Evolutionary conservation across 1,140 invertebrate species (phyloP).

Genomic region (Ceratosolen solmsi): DNA sequence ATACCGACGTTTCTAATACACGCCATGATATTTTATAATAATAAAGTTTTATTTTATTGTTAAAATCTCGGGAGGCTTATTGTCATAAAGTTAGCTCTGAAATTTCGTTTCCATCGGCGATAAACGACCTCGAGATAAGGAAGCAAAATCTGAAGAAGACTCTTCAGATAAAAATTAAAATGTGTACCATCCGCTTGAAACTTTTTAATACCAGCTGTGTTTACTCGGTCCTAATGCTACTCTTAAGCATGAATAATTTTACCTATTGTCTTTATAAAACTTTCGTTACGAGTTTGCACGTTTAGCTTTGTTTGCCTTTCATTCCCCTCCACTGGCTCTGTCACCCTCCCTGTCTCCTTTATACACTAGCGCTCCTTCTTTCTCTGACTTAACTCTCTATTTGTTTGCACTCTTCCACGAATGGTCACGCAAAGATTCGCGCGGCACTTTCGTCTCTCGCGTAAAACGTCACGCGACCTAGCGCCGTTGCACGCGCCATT

Average conservation of each 20-base stretch:
- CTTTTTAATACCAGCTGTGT: slow-evolving; percentile 32
- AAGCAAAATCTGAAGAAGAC: not conserved
- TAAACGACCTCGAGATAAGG: not conserved
- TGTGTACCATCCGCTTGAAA: not conserved
- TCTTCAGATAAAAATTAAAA: slow-evolving; percentile 12
- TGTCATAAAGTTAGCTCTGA: not conserved
- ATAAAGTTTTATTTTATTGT: not conserved
- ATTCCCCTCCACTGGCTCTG: slow-evolving; percentile 24
- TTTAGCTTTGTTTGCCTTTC: slow-evolving; percentile 36
- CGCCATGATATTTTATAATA: not conserved
- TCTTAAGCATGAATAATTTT: slow-evolving; percentile 33
- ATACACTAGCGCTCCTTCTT: slow-evolving; percentile 20
- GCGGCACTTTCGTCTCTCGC: not conserved
- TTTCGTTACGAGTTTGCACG: slow-evolving; percentile 29
- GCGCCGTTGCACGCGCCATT: not conserved
- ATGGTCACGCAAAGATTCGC: slow-evolving; percentile 44
- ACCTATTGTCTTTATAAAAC: slow-evolving; percentile 44
- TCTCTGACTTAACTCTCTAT: not conserved
- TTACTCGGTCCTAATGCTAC: slow-evolving; percentile 7
- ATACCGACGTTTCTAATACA: too few relatives aligned
- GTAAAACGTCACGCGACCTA: slow-evolving; percentile 12
- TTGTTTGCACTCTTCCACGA: not conserved
- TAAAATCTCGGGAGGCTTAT: not conserved
- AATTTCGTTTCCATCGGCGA: not conserved
- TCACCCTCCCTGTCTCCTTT: slow-evolving; percentile 19